A percentile compares a stretch with the other conserved stretches of the same genome.
Evolutionary conservation across 2,113 vertebrate species (phyloP).

Genomic region (Pangasianodon hypophthalmus): DNA sequence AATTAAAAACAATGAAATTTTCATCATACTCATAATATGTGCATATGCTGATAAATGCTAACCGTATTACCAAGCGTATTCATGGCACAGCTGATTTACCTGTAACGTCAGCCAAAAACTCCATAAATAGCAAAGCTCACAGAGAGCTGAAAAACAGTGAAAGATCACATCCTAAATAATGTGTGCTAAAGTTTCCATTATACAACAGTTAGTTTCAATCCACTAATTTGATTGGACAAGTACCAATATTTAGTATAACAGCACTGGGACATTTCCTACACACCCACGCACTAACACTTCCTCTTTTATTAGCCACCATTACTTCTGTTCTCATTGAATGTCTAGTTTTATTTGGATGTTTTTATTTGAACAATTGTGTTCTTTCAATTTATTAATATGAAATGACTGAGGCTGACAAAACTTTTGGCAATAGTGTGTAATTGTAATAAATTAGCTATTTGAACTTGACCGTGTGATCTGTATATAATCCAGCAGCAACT

Average conservation of each 20-base stretch:
- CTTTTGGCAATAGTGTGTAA: not conserved
- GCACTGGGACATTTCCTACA: not conserved
- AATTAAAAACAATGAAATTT: too few species aligned
- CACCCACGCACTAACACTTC: not conserved
- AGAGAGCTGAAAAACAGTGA: not conserved
- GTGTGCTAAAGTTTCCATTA: not conserved
- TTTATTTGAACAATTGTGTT: not conserved
- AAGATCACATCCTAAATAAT: not conserved
- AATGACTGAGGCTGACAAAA: not conserved
- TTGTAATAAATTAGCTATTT: not conserved
- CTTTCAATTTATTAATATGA: not conserved
- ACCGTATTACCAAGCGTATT: not conserved
- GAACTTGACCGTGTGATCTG: not conserved
- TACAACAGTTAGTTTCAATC: not conserved
- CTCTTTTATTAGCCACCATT: not conserved
- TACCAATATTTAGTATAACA: not conserved
- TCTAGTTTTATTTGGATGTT: not conserved
- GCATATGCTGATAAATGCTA: not conserved
- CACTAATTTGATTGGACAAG: not conserved
- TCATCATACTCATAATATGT: not conserved
- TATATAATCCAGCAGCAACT: not conserved
- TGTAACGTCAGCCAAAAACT: not conserved
- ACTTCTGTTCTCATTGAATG: not conserved
- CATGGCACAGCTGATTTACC: not conserved
- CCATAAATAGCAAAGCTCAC: not conserved